Evolutionary conservation across 2,888 invertebrate species (phyloP), one percentile per base, ranked within the genome.

Genomic region (Myopa tessellatipennis): DNA sequence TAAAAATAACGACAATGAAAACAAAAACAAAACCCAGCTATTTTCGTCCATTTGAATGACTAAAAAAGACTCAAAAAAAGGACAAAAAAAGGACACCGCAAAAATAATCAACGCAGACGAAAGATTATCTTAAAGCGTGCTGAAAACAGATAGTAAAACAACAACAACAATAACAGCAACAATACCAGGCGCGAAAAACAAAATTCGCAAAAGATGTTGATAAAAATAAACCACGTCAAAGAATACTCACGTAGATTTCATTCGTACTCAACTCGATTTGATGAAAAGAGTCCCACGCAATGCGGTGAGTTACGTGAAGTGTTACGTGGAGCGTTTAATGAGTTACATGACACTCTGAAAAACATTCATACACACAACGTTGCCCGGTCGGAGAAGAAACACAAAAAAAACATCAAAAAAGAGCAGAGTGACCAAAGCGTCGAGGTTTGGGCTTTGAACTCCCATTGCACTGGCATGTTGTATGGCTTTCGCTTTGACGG

Each of bases 401-500:
- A 40, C 8, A 40, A 40, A 45, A 1, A 45, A 45, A 45, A 45
- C 10, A 45, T 45, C 45, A 45, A 0, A 45, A 45, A 3, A 1
- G 45, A 45, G 10, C 45, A 6, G 6, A 45, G 45, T 55, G 16
- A 55, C 55, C 55, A 3, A 6, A 10, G 55, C 55, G 55, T 16
- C 1, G 55, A 55, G 55, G 55, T 55, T 55, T 12, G 10, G 26
- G 26, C 38, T 4, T 63, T 63, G 18, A 38, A 65, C 65, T 65
- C 34, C 4, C 61, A 36, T 36, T 65, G 34, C 38, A 55, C 55
- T 12, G 55, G 16, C 14, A 12, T 10, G 12, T 65, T 65, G 65
- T 65, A 65, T 65, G 65, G 65, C 65, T 65, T 65, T 36, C 34
- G 14, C 12, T 26, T 26, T n/a, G 61, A 12, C 65, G 34, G 12